Evolutionary conservation across 2,113 vertebrate species (phyloP).

Genomic region (Apodemus speciosus): DNA sequence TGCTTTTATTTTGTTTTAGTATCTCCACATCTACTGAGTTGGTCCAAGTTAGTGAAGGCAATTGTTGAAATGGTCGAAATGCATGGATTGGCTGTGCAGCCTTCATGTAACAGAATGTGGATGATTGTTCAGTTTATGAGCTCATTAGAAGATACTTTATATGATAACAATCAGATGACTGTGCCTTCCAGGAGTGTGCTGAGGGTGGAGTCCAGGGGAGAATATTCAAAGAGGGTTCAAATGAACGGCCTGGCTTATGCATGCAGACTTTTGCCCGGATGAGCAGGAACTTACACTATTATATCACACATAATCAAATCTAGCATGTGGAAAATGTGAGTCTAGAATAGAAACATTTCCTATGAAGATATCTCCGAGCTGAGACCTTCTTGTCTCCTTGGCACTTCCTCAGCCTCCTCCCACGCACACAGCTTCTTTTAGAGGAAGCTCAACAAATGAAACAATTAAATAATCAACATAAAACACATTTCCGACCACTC

Average conservation of each 20-base stretch:
- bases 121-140: constrained; percentile 2
- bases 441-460: constrained; percentile 70
- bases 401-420: constrained; percentile 61
- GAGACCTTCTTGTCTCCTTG: constrained; percentile 43
- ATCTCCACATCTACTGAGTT: constrained; percentile 20
- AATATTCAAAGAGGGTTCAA: background rate
- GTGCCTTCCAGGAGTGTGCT: constrained; percentile 30
- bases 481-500: constrained; percentile 73
- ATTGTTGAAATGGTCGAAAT: constrained; percentile 39
- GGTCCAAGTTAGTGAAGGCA: constrained; percentile 42
- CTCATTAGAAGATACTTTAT: background rate
- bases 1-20: constrained; percentile 36
- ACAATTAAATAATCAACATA: constrained; percentile 68
- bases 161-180: constrained; percentile 4
- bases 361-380: constrained; percentile 60
- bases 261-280: background rate
- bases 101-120: constrained; percentile 10
- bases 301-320: constrained; percentile 40
- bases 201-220: background rate
- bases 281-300: constrained; percentile 2
- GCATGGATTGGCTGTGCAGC: background rate
- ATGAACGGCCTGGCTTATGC: background rate
- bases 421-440: constrained; percentile 52
- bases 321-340: constrained; percentile 42
- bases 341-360: constrained; percentile 61